phyloP scores from a whole-genome alignment of 1,140 invertebrate genomes.

The Tachypleus tridentatus region DNA sequence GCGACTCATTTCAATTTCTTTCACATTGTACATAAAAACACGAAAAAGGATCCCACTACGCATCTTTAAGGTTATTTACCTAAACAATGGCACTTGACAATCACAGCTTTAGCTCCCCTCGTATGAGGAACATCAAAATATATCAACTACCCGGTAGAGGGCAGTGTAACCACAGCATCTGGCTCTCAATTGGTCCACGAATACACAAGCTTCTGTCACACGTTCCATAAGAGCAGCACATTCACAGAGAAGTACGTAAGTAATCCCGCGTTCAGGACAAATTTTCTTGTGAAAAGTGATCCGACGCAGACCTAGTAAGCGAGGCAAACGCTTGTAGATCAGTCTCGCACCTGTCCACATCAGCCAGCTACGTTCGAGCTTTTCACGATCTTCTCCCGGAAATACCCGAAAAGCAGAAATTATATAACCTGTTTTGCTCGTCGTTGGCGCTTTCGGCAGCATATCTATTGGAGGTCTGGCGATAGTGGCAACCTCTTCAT shows the following conservation, averaged over 20 bases:
- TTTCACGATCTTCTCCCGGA: conserved; percentile 81
- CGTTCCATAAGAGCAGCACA: conserved; percentile 77
- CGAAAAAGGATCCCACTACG: too few relatives aligned
- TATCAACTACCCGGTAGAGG: conserved; percentile 43
- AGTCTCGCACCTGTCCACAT: conserved; percentile 81
- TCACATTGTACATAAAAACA: too few relatives aligned
- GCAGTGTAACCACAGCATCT: conserved; percentile 80
- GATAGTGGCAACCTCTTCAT: conserved; percentile 58
- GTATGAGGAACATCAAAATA: conserved; percentile 8
- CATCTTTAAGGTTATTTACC: too few relatives aligned
- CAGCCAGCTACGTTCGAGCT: conserved; percentile 82
- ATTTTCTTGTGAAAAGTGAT: conserved; percentile 82
- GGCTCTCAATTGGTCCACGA: conserved; percentile 71
- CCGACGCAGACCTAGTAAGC: conserved; percentile 64
- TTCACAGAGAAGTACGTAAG: conserved; percentile 74
- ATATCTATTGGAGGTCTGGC: conserved; percentile 59
- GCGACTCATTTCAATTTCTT: too few relatives aligned
- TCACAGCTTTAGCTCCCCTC: too few relatives aligned
- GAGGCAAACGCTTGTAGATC: conserved; percentile 71
- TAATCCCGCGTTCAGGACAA: conserved; percentile 28
- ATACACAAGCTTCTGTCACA: conserved; percentile 66
- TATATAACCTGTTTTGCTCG: conserved; percentile 59
- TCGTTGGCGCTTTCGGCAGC: conserved; percentile 35
- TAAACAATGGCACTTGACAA: too few relatives aligned
- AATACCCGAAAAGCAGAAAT: conserved; percentile 88